These are phyloP conservation scores for Operophtera brumata DNA, from an alignment of 2,888 invertebrate species.

Conservation along the genomic window DNA sequence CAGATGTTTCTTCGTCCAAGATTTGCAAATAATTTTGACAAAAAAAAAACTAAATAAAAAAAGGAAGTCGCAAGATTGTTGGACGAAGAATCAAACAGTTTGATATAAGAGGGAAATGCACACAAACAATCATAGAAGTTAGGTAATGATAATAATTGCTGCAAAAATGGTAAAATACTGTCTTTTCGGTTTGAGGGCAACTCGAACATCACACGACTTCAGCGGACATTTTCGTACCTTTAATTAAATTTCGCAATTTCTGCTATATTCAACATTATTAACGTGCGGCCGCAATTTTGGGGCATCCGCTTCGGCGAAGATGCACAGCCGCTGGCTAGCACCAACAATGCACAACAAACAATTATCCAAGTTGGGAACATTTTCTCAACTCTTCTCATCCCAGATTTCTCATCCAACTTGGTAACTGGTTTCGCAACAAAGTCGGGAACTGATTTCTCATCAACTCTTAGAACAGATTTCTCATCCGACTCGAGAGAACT, in stretches of 20 bases:
- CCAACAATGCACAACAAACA: constrained; percentile 25
- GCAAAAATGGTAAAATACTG: neutral
- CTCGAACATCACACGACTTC: constrained; percentile 57
- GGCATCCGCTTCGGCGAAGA: constrained; percentile 68
- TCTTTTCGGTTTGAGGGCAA: constrained; percentile 26
- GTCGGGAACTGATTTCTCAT: neutral
- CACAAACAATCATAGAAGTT: neutral
- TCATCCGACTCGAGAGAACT: constrained; percentile 8
- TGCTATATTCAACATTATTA: constrained; percentile 74
- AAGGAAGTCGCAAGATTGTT: constrained; percentile 57
- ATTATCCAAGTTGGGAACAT: constrained; percentile 8
- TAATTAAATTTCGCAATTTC: constrained; percentile 66
- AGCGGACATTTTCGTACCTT: constrained; percentile 77
- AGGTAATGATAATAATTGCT: neutral
- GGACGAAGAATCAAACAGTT: constrained; percentile 49
- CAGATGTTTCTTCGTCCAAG: constrained; percentile 51
- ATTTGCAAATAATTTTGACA: constrained; percentile 60
- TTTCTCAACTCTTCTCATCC: neutral
- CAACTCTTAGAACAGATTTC: neutral
- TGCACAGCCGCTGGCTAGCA: constrained; percentile 41
- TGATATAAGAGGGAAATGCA: constrained; percentile 37
- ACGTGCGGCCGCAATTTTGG: constrained; percentile 72
- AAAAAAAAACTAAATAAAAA: constrained; percentile 38
- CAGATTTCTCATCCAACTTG: neutral
- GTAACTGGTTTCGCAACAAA: constrained; percentile 2